Evolutionary conservation across 2,888 invertebrate species (phyloP), one percentile per base, ranked within the genome.

Genomic region (Catocala sponsa): DNA sequence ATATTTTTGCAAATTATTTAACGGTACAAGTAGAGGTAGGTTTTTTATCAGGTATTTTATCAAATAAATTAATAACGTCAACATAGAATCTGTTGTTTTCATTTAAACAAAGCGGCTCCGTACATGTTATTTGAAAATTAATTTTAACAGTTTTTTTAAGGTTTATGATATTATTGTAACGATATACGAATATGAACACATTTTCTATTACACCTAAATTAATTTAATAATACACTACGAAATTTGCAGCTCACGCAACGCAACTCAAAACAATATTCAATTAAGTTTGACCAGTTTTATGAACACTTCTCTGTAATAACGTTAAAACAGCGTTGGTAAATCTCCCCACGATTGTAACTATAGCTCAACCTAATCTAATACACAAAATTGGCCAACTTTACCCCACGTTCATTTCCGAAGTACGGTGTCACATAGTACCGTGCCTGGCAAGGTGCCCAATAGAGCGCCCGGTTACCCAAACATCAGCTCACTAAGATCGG

Each of bases 361-460:
- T 9, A 55, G 5, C 7, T 49, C 15, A 62, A 25, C 33, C 9
- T 60, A 48, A 54, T 59, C 49, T 61, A 58, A 43, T 43, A 42
- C 12, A 56, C 25, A 33, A 43, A 53, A 44, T 42, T 54, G 51
- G 13, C 60, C 5, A 51, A 51, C 13, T 47, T 55, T 9, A 47
- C n/a, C 52, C 52, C 62, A 58, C 54, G 56, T 65, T 70, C 55
- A 43, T 46, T n/a, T 32, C 15, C 48, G 51, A 68, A 67, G 50
- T 72, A 72, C 71, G 72, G 76, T 67, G 68, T 70, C 59, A 70
- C 50, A 54, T 48, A 59, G 13, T 33, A 48, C 13, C 43, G 41
- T 70, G 56, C 52, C 74, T 87, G 87, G 87, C 87, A 85, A 52
- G 13, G 68, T 63, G 85, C 87, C 87, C 85, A 86, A 82, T 81